Evolutionary conservation across 1,140 invertebrate species (phyloP).

Genomic region (Chironomus tepperi): DNA sequence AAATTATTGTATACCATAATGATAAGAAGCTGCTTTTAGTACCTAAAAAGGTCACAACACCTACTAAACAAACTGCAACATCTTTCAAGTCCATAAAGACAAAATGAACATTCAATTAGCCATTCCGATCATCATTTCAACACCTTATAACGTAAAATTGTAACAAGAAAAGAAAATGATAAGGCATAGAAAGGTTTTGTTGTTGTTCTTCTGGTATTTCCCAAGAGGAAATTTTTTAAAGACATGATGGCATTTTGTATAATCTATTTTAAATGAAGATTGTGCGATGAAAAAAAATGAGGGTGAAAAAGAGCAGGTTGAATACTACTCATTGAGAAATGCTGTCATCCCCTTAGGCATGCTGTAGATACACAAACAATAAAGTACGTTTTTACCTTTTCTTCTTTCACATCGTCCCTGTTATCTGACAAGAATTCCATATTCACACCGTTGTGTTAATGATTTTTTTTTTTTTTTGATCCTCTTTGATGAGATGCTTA

Average conservation of each 20-base stretch:
- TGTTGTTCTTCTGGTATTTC: neutral
- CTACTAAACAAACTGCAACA: no score
- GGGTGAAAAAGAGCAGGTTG: neutral
- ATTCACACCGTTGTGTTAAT: no score
- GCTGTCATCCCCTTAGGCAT: neutral
- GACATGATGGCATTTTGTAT: conserved; percentile 12
- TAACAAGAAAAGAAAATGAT: neutral
- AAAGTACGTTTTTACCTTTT: neutral
- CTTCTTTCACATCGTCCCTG: no score
- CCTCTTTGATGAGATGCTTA: no score
- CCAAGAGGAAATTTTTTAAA: conserved; percentile 7
- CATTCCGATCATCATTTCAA: no score
- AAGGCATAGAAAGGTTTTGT: neutral
- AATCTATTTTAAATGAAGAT: conserved; percentile 15
- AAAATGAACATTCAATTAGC: no score
- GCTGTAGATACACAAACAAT: conserved; percentile 3
- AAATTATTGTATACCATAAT: no score
- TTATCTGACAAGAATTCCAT: no score
- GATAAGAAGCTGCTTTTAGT: no score
- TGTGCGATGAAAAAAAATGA: neutral
- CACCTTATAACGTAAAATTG: neutral
- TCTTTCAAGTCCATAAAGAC: no score
- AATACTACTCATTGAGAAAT: neutral
- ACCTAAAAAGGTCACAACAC: no score
- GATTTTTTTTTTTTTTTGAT: no score